These are phyloP conservation scores for Microplitis demolitor DNA, from an alignment of 1,140 invertebrate species.

Conservation along the genomic window DNA sequence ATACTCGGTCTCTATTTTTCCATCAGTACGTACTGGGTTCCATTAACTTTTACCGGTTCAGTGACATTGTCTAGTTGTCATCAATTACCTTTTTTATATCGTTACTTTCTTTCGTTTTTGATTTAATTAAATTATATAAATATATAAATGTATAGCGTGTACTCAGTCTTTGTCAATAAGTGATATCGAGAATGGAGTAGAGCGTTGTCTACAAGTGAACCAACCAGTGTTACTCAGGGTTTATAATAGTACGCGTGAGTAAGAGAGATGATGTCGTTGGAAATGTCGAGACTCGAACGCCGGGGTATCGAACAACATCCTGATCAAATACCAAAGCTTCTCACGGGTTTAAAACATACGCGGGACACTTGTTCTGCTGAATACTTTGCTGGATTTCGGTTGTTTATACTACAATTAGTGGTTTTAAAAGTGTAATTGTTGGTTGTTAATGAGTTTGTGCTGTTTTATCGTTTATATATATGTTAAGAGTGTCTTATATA, in stretches of 20 bases:
- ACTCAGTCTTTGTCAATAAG: neutral
- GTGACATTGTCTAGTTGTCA: conserved; percentile 10
- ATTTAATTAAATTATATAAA: no score
- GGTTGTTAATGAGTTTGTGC: no score
- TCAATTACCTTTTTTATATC: neutral
- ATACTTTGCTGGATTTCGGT: neutral
- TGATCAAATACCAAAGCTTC: conserved; percentile 15
- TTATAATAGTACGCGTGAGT: conserved; percentile 1
- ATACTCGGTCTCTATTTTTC: no score
- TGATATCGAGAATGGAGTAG: neutral
- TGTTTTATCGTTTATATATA: no score
- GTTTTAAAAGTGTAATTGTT: no score
- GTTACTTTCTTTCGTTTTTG: no score
- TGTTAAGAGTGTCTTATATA: no score
- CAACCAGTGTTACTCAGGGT: conserved; percentile 6
- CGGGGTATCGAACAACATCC: neutral
- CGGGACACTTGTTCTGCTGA: neutral
- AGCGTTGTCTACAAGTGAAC: conserved; percentile 5
- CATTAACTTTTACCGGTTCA: conserved; percentile 25
- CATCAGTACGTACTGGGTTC: neutral
- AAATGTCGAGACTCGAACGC: neutral
- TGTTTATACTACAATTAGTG: neutral
- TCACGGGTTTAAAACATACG: neutral
- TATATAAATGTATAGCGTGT: no score
- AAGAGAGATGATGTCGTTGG: conserved; percentile 14